Base-by-base conservation (phyloP, 2,797 vertebrate species). In the Morus bassanus region DNA sequence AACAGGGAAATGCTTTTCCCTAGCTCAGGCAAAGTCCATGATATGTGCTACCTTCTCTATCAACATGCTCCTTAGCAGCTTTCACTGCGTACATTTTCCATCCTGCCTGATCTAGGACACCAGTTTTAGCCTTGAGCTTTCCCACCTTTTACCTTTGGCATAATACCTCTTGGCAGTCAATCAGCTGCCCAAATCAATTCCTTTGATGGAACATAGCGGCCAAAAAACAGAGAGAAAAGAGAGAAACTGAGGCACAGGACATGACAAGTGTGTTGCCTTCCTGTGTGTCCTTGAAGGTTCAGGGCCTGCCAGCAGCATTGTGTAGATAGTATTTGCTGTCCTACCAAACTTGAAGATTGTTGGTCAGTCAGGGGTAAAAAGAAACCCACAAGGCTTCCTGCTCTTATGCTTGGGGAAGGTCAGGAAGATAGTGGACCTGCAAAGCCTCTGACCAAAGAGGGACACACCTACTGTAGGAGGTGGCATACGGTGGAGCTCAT, bases 371-470 rank as follows among this genome's bases (percentile, higher is more conserved):
- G 9, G 27, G 18, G 27, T 43, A 73, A 33, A 60, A 69, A 37
- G n/a, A 79, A 68, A 64, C 27, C 19, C 63, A 39, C 18, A 16
- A 35, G 18, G 51, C 28, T 72, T 85, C 54, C 48, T 41, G 12
- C 39, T 69, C 11, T 43, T 46, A 59, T 3, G 7, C 23, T 5
- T 56, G 28, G 37, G 54, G 33, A 77, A 45, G 33, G 83, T 50
- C 46, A 72, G 28, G 60, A 53, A 77, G 54, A 39, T 3, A 73
- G 85, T 3, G 0, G 37, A 46, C n/a, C 61, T 0, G 0, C 10
- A 43, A 72, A 82, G 43, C 65, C 76, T 43, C 53, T 39, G 41
- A 50, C 4, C 21, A 18, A 76, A 37, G 37, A 78, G 25, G 50
- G 41, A 72, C 65, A 68, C 14, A 46, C 8, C 60, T 73, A 10